Evolutionary conservation across 1,140 invertebrate genomes (phyloP).

Genomic region (Thaumatotibia leucotreta): DNA sequence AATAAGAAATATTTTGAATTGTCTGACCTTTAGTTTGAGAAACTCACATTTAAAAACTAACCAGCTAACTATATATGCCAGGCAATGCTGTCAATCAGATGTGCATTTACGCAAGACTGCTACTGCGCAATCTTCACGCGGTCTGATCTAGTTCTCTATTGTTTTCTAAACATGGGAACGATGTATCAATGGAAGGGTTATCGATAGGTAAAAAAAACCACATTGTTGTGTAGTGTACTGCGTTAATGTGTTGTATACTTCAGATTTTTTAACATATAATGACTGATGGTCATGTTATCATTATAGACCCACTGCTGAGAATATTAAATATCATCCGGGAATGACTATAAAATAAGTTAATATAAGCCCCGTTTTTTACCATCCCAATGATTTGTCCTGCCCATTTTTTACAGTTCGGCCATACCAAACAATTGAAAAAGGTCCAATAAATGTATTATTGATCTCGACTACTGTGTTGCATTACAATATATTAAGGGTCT

Average conservation of each 20-base stretch:
- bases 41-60: neutral
- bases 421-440: neutral
- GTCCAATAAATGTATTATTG: conserved; percentile 10
- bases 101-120: neutral
- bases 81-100: neutral
- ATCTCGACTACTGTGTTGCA: conserved; percentile 18
- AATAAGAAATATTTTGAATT: too few relatives aligned
- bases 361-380: neutral
- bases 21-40: neutral
- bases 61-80: neutral
- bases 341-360: neutral
- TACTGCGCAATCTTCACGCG: neutral
- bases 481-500: conserved; percentile 30
- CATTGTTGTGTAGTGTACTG: neutral
- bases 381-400: neutral
- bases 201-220: neutral
- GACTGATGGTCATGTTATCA: neutral
- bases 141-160: neutral
- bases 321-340: neutral
- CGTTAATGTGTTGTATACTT: neutral
- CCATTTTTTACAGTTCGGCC: neutral
- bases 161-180: neutral
- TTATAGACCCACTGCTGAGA: neutral
- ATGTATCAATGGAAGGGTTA: neutral
- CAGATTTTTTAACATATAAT: neutral